A percentile compares a stretch with the other conserved stretches of the same genome.
Conservation (phyloP, 2,113 vertebrate species). For the Blennius ocellaris region DNA sequence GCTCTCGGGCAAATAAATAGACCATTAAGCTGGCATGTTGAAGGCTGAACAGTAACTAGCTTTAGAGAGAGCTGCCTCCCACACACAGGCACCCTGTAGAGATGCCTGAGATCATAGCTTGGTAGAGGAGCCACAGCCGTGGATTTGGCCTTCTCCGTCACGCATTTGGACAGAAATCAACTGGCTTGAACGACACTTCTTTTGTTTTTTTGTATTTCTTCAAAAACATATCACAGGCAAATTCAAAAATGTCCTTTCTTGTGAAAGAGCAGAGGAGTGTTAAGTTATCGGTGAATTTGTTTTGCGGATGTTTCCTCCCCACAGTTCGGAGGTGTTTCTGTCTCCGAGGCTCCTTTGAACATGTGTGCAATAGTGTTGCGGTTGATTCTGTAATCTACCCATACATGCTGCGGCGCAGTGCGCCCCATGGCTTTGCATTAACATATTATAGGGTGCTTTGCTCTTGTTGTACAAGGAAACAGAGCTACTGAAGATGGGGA, state of each 20-base stretch:
- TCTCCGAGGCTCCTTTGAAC: slow-evolving; percentile 58
- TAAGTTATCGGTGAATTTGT: slow-evolving; percentile 56
- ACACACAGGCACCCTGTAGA: slow-evolving; percentile 64
- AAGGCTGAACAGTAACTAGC: slow-evolving; percentile 77
- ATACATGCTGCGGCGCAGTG: slow-evolving; percentile 55
- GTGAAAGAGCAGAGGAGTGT: slow-evolving; percentile 33
- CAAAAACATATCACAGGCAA: slow-evolving; percentile 55
- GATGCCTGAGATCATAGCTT: slow-evolving; percentile 59
- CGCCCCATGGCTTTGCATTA: slow-evolving; percentile 66
- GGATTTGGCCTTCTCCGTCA: slow-evolving; percentile 56
- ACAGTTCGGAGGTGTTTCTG: slow-evolving; percentile 44
- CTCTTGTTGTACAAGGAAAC: slow-evolving; percentile 46
- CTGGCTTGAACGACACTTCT: slow-evolving; percentile 49
- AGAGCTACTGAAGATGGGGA: slow-evolving; percentile 43
- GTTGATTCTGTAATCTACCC: slow-evolving; percentile 67
- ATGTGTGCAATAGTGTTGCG: slow-evolving; percentile 36
- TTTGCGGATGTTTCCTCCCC: slow-evolving; percentile 44
- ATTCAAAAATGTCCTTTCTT: slow-evolving; percentile 57
- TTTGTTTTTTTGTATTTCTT: slow-evolving; percentile 37
- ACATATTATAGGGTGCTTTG: slow-evolving; percentile 56
- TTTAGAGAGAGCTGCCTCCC: slow-evolving; percentile 69
- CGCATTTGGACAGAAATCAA: slow-evolving; percentile 53
- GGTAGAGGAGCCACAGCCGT: slow-evolving; percentile 45
- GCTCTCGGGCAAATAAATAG: slow-evolving; percentile 79
- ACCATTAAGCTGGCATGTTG: slow-evolving; percentile 77